phyloP scores from a whole-genome alignment of 1,140 invertebrate species.

The Papilio polyxenes region DNA sequence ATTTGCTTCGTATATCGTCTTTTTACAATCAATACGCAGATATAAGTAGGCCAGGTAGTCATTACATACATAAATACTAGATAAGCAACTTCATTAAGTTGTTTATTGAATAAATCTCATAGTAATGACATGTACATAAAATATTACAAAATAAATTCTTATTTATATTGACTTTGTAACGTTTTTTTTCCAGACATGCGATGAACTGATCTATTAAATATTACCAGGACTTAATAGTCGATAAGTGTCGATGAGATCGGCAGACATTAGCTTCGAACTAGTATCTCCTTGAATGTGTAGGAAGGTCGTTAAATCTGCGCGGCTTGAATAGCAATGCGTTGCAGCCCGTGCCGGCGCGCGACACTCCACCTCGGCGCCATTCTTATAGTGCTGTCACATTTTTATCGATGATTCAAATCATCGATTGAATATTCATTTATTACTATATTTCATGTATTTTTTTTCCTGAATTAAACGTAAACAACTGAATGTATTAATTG shows the following conservation, averaged over 20 bases:
- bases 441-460: neutral
- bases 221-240: constrained; percentile 13
- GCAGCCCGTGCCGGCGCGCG: constrained; percentile 30
- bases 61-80: neutral
- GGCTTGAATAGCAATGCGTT: constrained; percentile 56
- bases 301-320: constrained; percentile 60
- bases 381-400: constrained; percentile 13
- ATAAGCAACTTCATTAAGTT: neutral
- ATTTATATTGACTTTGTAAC: neutral
- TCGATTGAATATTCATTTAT: neutral
- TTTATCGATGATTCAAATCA: constrained; percentile 11
- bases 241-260: constrained; percentile 13
- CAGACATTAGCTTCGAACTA: constrained; percentile 40
- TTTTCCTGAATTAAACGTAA: neutral
- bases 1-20: neutral
- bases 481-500: too few species aligned
- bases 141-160: constrained; percentile 15
- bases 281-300: constrained; percentile 58
- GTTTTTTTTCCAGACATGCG: neutral
- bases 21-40: constrained; percentile 8
- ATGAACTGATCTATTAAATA: constrained; percentile 33
- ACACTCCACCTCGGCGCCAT: constrained; percentile 8
- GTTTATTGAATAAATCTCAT: neutral
- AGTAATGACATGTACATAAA: neutral
- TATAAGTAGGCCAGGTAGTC: constrained; percentile 6